Percentiles rank a stretch among this genome's conserved stretches.
These are phyloP conservation scores for Leptestheria dahalacensis DNA, from an alignment of 1,140 invertebrate species.

Conservation along the genomic window DNA sequence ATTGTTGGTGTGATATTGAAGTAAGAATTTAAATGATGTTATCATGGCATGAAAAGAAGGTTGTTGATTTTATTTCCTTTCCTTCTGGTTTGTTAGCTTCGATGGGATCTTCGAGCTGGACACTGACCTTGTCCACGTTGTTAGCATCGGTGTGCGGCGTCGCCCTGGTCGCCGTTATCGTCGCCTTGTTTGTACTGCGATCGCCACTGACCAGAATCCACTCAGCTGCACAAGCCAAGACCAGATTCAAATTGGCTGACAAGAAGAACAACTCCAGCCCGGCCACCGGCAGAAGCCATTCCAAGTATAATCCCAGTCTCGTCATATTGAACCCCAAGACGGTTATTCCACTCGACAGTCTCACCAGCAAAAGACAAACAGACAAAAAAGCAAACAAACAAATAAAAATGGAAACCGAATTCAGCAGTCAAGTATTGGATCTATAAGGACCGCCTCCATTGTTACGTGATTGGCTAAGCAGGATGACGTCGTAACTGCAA, in stretches of 20 bases:
- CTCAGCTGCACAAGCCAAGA: neutral
- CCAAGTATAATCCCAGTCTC: neutral
- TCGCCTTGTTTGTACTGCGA: neutral
- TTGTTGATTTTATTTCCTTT: neutral
- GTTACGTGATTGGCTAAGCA: too few species aligned
- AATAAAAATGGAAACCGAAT: too few species aligned
- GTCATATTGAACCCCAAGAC: neutral
- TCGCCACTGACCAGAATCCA: neutral
- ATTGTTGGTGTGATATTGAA: neutral
- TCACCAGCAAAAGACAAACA: too few species aligned
- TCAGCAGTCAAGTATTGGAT: too few species aligned
- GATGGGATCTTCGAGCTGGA: neutral
- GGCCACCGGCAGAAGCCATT: neutral
- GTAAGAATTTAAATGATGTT: neutral
- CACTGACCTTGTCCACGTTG: neutral
- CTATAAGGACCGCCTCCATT: too few species aligned
- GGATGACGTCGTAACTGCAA: too few species aligned
- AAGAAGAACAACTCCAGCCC: neutral
- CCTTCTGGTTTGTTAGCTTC: neutral
- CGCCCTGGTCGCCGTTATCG: neutral
- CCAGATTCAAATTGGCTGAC: neutral
- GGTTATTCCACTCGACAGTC: too few species aligned
- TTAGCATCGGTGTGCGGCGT: neutral
- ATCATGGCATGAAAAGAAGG: neutral
- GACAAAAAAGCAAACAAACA: too few species aligned